Conservation (phyloP, 2,888 invertebrate genomes). For the Chironomus tentans region DNA sequence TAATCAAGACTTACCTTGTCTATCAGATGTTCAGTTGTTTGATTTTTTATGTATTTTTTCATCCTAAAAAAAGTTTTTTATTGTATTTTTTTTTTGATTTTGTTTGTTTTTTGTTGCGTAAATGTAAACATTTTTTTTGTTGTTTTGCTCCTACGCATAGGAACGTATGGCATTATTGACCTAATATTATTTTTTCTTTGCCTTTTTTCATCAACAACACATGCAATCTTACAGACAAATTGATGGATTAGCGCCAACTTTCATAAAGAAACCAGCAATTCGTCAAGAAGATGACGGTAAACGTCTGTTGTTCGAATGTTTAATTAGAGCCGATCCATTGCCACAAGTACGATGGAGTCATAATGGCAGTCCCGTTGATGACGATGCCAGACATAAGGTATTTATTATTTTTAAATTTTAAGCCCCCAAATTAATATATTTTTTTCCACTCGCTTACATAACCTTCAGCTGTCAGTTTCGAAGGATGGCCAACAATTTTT, state of each 20-base stretch:
- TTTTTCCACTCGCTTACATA: not conserved
- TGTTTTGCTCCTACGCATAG: not conserved
- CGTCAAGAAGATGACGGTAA: constrained; percentile 95
- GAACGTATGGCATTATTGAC: not conserved
- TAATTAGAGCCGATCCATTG: constrained; percentile 86
- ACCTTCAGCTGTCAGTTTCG: constrained; percentile 67
- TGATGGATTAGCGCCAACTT: constrained; percentile 95
- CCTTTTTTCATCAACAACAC: not conserved
- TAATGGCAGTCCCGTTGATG: constrained; percentile 70
- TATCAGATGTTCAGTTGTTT: not conserved
- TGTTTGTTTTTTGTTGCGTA: not conserved
- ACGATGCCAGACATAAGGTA: constrained; percentile 80
- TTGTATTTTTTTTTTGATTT: not conserved
- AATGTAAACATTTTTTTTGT: not conserved
- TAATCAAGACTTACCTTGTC: not conserved
- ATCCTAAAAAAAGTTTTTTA: not conserved
- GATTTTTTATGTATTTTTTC: not conserved
- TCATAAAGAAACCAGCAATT: constrained; percentile 95
- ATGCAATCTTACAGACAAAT: constrained; percentile 66
- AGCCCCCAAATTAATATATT: not conserved
- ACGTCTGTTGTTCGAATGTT: constrained; percentile 86
- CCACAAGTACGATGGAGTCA: constrained; percentile 87
- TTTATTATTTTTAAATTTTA: not conserved
- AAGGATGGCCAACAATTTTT: constrained; percentile 91
- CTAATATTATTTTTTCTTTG: not conserved